phyloP scores from a whole-genome alignment of 2,797 vertebrate species.

The Liparis tanakae region DNA sequence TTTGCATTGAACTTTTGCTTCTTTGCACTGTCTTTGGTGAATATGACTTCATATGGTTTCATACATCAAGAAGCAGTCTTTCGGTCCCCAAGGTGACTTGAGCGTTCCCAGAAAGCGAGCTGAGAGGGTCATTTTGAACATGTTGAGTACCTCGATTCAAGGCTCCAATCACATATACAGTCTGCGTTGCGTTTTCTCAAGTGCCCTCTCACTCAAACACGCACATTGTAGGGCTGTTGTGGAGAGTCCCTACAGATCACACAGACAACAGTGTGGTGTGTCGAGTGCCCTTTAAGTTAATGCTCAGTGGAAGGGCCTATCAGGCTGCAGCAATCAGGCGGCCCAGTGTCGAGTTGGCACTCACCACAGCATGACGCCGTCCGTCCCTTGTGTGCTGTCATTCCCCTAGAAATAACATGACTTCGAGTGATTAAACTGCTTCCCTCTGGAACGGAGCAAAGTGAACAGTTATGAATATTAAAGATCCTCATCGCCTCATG shows the following conservation, averaged over 20 bases:
- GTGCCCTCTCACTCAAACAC: conserved; percentile 63
- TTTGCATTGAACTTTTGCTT: conserved; percentile 15
- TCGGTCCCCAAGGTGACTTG: conserved; percentile 67
- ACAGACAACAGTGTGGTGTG: conserved; percentile 47
- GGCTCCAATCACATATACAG: conserved; percentile 68
- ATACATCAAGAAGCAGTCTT: conserved; percentile 38
- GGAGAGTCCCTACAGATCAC: conserved; percentile 67
- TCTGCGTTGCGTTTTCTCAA: conserved; percentile 63
- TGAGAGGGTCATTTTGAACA: conserved; percentile 61
- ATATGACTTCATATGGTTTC: conserved; percentile 2
- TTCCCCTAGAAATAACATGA: conserved; percentile 74
- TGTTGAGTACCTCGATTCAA: conserved; percentile 60
- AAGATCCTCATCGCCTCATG: conserved; percentile 69
- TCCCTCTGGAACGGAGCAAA: conserved; percentile 65
- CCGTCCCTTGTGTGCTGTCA: conserved; percentile 71
- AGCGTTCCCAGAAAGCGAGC: conserved; percentile 47
- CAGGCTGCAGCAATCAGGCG: conserved; percentile 62
- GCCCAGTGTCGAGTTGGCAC: conserved; percentile 54
- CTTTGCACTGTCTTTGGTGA: not conserved
- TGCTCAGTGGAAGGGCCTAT: conserved; percentile 67
- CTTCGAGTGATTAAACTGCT: conserved; percentile 74
- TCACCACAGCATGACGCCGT: conserved; percentile 62
- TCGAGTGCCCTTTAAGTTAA: conserved; percentile 74
- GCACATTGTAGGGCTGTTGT: conserved; percentile 42
- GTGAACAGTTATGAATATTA: conserved; percentile 75